phyloP scores from a whole-genome alignment of 2,888 invertebrate genomes.

The Resseliella maxima region DNA sequence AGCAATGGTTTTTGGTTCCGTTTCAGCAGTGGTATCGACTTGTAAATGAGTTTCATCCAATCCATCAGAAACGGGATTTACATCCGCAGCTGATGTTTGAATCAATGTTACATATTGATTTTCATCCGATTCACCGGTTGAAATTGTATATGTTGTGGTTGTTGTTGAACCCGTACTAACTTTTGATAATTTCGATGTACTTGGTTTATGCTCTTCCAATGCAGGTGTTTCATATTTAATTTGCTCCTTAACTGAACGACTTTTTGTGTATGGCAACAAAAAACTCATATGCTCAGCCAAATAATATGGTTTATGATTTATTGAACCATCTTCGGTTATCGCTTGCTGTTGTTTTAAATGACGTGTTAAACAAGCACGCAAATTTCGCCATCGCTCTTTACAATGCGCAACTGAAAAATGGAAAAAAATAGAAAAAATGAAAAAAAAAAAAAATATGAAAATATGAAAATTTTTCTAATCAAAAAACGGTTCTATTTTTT shows the following conservation, averaged over 20 bases:
- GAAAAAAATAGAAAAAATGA: constrained; percentile 18
- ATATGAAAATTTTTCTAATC: background rate
- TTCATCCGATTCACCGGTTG: constrained; percentile 14
- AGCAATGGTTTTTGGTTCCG: background rate
- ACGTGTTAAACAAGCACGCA: constrained; percentile 66
- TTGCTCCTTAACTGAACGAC: constrained; percentile 61
- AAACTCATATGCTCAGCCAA: constrained; percentile 68
- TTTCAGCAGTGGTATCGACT: background rate
- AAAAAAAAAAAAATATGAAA: background rate
- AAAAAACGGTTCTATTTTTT: background rate
- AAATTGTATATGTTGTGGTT: constrained; percentile 29
- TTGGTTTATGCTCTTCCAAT: background rate
- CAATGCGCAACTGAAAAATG: constrained; percentile 65
- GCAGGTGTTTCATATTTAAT: background rate
- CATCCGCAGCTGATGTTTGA: constrained; percentile 1
- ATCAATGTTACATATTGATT: constrained; percentile 49
- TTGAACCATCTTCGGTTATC: constrained; percentile 64
- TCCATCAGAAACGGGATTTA: background rate
- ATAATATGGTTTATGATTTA: constrained; percentile 67
- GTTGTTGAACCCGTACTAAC: background rate
- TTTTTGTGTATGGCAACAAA: constrained; percentile 66
- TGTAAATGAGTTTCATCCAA: background rate
- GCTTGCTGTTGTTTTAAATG: constrained; percentile 65
- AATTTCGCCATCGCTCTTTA: constrained; percentile 68
- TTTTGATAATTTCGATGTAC: constrained; percentile 21